Base-by-base conservation (phyloP, 2,888 invertebrate species). In the Chalcis sispes region DNA sequence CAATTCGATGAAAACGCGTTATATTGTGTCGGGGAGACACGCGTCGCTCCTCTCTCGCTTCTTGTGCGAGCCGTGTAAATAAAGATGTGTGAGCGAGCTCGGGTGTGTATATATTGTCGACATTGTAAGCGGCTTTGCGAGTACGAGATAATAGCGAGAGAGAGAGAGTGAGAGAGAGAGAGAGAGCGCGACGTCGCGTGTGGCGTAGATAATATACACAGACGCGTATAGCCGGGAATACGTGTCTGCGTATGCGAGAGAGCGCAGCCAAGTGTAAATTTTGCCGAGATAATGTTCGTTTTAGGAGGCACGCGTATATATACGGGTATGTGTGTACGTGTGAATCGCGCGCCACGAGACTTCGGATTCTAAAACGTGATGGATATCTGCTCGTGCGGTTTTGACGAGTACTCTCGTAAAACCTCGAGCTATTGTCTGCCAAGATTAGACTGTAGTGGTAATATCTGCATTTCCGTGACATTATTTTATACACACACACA, bases 241-340 rank as follows among this genome's bases (percentile, higher is more conserved):
- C n/a, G n/a, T n/a, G n/a, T n/a, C n/a, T n/a, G n/a, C n/a, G n/a
- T n/a, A n/a, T 3, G 10, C n/a, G 2, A 2, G 42, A 13, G 18
- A 5, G 32, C 32, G 18, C 32, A 32, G n/a, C 56, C 46, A 20
- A 72, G 71, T 54, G 54, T 72, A 46, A 62, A 64, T 72, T 72
- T 46, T 54, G 54, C 20, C 32, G 46, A 27, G 71, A 64, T 64
- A 72, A 64, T 52, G 64, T 72, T 56, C 64, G 46, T 46, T 40
- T 54, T 56, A 5, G 13, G 52, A 20, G 25, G 15, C n/a, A n/a
- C n/a, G n/a, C n/a, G n/a, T n/a, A n/a, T n/a, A n/a, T n/a, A n/a
- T n/a, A n/a, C n/a, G n/a, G n/a, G n/a, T n/a, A n/a, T n/a, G n/a
- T n/a, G n/a, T n/a, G n/a, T n/a, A n/a, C n/a, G n/a, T n/a, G n/a